These are phyloP conservation scores for Shinisaurus crocodilurus DNA, from an alignment of 2,113 vertebrate genomes.

Conservation along the genomic window DNA sequence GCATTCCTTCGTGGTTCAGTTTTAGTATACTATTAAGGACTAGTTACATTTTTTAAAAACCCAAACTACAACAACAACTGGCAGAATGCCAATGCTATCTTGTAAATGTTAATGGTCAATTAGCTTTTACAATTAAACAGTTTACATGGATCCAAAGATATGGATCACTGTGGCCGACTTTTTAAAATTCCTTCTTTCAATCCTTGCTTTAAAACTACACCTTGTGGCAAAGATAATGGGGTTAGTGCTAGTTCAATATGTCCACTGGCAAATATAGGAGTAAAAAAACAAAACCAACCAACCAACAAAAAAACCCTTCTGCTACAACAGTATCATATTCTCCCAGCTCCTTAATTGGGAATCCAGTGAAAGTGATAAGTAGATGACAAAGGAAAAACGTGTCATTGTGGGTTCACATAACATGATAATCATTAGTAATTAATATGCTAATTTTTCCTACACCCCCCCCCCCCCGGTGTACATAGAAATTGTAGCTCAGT, in stretches of 20 bases:
- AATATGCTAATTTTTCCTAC: not conserved
- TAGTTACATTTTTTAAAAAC: not conserved
- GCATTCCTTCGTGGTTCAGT: not conserved
- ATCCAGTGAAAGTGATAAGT: not conserved
- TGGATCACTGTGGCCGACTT: not conserved
- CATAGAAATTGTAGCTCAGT: not conserved
- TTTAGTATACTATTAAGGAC: not conserved
- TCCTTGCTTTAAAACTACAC: not conserved
- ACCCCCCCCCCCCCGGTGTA: too few relatives aligned
- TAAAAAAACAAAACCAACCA: not conserved
- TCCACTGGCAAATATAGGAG: not conserved
- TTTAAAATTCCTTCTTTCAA: not conserved
- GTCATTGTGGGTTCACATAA: not conserved
- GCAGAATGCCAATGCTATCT: not conserved
- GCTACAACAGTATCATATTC: not conserved
- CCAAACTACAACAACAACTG: not conserved
- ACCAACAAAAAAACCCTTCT: too few relatives aligned
- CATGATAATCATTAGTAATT: not conserved
- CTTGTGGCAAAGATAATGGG: not conserved
- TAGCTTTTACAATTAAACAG: not conserved
- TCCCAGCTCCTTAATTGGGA: not conserved
- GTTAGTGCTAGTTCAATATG: not conserved
- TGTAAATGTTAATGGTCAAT: not conserved
- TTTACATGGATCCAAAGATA: not conserved
- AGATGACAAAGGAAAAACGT: not conserved